Evolutionary conservation across 2,113 vertebrate genomes (phyloP), one percentile per base, ranked within the genome.

Genomic region (Saiga tatarica): DNA sequence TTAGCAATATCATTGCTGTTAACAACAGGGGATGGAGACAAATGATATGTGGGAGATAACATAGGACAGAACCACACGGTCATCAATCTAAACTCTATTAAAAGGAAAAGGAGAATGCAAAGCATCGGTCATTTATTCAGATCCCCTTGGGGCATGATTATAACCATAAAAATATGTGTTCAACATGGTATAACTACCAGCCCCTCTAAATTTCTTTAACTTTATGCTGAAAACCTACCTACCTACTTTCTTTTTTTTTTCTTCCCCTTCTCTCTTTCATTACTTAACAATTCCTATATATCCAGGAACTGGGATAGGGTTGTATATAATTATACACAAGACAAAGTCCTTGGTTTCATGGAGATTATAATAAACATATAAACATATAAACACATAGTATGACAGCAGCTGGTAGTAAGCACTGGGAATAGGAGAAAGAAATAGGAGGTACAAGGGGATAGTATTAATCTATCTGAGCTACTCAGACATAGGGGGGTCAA

Each of bases 21-120:
- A 87, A 39, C 39, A 74, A 42, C 0, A 88, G n/a, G 7, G 4
- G 55, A 30, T 19, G 9, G 9, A 59, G 39, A 50, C 26, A 76
- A 82, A n/a, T n/a, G 36, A 5, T 60, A n/a, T 47, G 7, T 67
- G 39, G 42, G 52, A 90, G 1, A 67, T 21, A 52, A 87, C 33
- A 57, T 4, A 92, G 19, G n/a, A 45, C 4, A 89, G 6, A 89
- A 15, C 12, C 47, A 50, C 26, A 19, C 6, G 11, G 47, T 78
- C 83, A 95, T 64, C 15, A 55, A 45, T 45, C 14, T 90, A 87
- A 89, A 95, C 87, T 26, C 87, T 45, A 91, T 23, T 36, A 60
- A 91, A 89, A 96, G 76, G 7, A 92, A 87, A 95, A 53, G 33
- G 23, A 92, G 33, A 97, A 67, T 30, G 10, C 45, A 94, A 91